Evolutionary conservation across 1,140 invertebrate genomes (phyloP).

Genomic region (Formica exsecta): DNA sequence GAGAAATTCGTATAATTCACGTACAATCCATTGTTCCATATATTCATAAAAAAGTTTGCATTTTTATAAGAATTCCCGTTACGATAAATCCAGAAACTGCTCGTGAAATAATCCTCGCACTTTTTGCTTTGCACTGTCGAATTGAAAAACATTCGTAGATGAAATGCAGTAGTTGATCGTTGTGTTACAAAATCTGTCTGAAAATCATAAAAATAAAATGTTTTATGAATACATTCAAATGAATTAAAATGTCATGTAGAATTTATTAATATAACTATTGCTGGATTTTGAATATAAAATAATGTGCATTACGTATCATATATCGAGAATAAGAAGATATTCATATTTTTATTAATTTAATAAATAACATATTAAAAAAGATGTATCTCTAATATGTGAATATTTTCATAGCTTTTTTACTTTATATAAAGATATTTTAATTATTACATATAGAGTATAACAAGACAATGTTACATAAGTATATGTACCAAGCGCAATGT

Average conservation of each 20-base stretch:
- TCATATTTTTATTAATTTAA: constrained; percentile 21
- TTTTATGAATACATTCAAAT: not conserved
- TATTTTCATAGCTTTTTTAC: not conserved
- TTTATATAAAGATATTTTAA: not conserved
- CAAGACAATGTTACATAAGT: not conserved
- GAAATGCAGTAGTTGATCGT: not conserved
- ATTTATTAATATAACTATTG: constrained; percentile 2
- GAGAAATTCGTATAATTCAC: not conserved
- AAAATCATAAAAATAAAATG: not conserved
- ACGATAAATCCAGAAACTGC: not conserved
- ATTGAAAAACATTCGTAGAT: constrained; percentile 16
- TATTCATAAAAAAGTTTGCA: not conserved
- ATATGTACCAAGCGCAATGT: not conserved
- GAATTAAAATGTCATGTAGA: not conserved
- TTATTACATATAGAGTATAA: not conserved
- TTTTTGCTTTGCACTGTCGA: not conserved
- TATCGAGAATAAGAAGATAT: not conserved
- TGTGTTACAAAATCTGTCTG: not conserved
- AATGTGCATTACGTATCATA: not conserved
- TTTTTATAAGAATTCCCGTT: not conserved
- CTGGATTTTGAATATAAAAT: not conserved
- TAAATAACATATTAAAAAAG: not conserved
- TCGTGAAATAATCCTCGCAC: not conserved
- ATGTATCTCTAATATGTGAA: not conserved
- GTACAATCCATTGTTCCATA: not conserved